Evolutionary conservation across 2,888 invertebrate species (phyloP), one percentile per base, ranked within the genome.

Genomic region (Phorcus lineatus): DNA sequence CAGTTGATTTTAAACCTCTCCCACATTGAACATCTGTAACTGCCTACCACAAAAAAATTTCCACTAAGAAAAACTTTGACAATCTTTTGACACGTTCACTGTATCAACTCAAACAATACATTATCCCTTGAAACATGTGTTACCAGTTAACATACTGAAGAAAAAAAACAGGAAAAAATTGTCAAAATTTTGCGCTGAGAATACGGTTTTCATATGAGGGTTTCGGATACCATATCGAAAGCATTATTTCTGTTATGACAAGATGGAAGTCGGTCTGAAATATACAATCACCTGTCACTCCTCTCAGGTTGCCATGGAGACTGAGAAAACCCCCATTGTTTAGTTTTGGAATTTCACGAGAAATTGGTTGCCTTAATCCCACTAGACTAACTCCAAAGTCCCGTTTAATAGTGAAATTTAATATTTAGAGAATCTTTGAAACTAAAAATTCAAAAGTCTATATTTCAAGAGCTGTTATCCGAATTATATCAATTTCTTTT

Each of bases 211-310:
- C 47, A 47, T 47, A 47, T 47, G 47, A 47, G 47, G 47, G 47
- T 47, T 13, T 47, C 28, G 28, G 62, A 16, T 24, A 62, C 24
- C 62, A 62, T 62, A 62, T 62, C 62, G 62, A 62, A 62, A 62
- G 9, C 62, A 62, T 62, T 62, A 62, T 62, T 62, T 62, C n/a
- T 62, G 62, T 62, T 62, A 62, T 62, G 62, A 62, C 62, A 62
- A 28, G 62, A 62, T 62, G 0, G 28, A 28, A 13, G 62, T 28
- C 62, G 28, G 62, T 24, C 28, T 62, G 62, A 62, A 62, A 62
- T 28, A 62, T 28, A 62, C 62, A 47, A 47, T 62, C 62, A 62
- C 62, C 62, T 62, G 62, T 62, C 62, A 62, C 62, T 62, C 24
- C 24, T 62, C 13, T 24, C 24, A 24, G 11, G 28, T 62, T 28